phyloP scores from a whole-genome alignment of 2,113 vertebrate genomes.

The Rhinolophus ferrumequinum region DNA sequence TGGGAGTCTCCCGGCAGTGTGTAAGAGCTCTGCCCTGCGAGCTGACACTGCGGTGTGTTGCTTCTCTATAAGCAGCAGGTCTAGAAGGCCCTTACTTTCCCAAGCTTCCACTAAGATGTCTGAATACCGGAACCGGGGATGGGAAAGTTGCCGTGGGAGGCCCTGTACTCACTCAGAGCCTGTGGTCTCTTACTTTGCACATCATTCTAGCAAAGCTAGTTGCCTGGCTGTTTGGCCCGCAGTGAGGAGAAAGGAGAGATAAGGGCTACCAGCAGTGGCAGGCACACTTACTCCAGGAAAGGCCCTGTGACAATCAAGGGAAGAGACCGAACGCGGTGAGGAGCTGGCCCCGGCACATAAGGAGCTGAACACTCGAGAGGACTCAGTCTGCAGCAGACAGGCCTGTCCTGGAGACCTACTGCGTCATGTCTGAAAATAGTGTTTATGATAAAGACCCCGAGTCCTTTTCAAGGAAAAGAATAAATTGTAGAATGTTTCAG shows the following conservation, averaged over 20 bases:
- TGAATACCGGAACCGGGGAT: rapidly evolving
- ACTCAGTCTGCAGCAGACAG: rapidly evolving
- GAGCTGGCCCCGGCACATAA: background rate
- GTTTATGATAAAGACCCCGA: background rate
- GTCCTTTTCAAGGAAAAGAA: background rate
- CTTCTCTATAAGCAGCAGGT: background rate
- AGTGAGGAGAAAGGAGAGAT: background rate
- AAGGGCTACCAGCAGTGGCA: background rate
- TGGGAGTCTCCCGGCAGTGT: background rate
- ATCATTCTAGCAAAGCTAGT: background rate
- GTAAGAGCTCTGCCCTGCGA: background rate
- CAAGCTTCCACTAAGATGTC: background rate
- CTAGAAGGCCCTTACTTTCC: background rate
- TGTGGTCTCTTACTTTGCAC: background rate
- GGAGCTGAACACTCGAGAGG: rapidly evolving
- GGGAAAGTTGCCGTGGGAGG: background rate
- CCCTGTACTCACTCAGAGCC: background rate
- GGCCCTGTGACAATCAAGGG: background rate
- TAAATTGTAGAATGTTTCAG: background rate
- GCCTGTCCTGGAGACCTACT: background rate
- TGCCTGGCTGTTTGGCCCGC: background rate
- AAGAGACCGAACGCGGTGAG: background rate
- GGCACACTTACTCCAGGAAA: background rate
- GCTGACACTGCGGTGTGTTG: rapidly evolving
- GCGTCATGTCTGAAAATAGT: rapidly evolving